A percentile compares a stretch with the other conserved stretches of the same genome.
These are phyloP conservation scores for Onychomys arenicola DNA, from an alignment of 2,797 vertebrate genomes.

Conservation along the genomic window DNA sequence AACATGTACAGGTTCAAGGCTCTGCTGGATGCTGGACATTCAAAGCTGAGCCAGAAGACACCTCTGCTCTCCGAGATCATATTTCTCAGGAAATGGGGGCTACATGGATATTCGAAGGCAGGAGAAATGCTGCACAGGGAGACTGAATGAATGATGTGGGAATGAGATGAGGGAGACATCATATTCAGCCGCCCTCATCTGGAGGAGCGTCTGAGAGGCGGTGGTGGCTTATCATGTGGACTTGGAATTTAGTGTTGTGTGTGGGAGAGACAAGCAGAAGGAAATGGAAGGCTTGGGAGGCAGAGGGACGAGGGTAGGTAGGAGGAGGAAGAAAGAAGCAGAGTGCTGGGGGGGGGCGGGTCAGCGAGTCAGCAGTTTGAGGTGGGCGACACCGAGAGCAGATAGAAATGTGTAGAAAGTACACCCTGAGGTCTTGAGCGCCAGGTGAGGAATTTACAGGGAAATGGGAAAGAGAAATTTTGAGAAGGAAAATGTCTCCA, in stretches of 20 bases:
- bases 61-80: not conserved
- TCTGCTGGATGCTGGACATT: not conserved
- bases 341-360: no score
- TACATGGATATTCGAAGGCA: not conserved
- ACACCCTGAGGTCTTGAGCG: not conserved
- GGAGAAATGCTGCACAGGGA: not conserved
- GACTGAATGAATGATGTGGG: not conserved
- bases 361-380: not conserved
- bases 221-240: not conserved
- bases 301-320: not conserved
- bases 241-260: not conserved
- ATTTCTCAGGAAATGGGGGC: not conserved
- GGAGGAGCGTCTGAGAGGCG: not conserved
- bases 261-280: not conserved
- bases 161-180: not conserved
- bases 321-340: not conserved
- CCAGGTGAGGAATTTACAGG: not conserved
- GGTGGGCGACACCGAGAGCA: no score
- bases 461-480: not conserved
- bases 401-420: not conserved
- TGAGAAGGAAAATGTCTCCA: not conserved
- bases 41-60: slow-evolving; percentile 20
- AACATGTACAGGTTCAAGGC: not conserved
- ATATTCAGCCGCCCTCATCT: not conserved
- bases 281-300: not conserved